phyloP scores from a whole-genome alignment of 2,888 invertebrate species.

The Hoplodrina blanda region DNA sequence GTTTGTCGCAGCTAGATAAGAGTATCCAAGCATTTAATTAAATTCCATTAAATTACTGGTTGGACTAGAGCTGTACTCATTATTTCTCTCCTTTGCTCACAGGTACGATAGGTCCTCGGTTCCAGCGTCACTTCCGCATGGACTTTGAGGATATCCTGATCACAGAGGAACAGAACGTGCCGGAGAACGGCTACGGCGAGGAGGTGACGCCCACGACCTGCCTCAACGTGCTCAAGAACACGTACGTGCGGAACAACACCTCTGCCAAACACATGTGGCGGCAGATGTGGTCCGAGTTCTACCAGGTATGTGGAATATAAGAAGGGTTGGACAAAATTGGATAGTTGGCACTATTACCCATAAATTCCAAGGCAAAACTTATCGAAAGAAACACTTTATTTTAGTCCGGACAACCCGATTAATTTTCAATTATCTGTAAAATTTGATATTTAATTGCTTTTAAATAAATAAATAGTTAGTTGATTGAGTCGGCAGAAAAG shows the following conservation, averaged over 20 bases:
- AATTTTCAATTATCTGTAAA: no score
- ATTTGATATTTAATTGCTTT: no score
- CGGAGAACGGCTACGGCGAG: slow-evolving; percentile 87
- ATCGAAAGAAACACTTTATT: no score
- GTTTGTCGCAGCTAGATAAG: no score
- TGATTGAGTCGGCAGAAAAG: no score
- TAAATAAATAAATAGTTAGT: no score
- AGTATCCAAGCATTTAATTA: no score
- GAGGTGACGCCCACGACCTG: slow-evolving; percentile 85
- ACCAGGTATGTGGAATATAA: slow-evolving; percentile 73
- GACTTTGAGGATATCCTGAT: slow-evolving; percentile 92
- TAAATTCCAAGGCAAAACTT: no score
- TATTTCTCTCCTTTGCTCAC: not conserved
- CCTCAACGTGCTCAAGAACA: slow-evolving; percentile 82
- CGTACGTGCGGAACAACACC: slow-evolving; percentile 82
- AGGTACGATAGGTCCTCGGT: slow-evolving; percentile 89
- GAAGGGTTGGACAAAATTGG: no score
- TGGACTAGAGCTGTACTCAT: not conserved
- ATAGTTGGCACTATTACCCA: no score
- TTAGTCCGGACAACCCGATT: no score
- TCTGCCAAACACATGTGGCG: slow-evolving; percentile 82
- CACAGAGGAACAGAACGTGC: slow-evolving; percentile 87
- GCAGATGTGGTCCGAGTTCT: slow-evolving; percentile 86
- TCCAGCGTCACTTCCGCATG: slow-evolving; percentile 89
- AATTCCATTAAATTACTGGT: no score